phyloP scores from a whole-genome alignment of 1,140 invertebrate species.

The Drosophila varians region DNA sequence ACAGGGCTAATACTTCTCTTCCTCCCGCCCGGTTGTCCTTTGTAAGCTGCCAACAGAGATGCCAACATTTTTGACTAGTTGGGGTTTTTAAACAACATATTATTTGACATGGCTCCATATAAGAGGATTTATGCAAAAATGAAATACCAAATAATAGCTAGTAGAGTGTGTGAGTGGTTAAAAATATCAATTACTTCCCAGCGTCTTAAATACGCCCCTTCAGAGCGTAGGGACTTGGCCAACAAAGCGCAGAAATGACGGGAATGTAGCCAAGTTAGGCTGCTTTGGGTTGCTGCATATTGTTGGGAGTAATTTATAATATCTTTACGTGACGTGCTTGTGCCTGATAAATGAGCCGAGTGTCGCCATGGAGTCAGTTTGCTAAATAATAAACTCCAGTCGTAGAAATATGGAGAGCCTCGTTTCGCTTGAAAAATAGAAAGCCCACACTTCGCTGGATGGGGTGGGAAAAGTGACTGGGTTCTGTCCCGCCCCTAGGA shows the following conservation, averaged over 20 bases:
- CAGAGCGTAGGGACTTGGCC: no score
- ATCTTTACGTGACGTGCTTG: slow-evolving; percentile 44
- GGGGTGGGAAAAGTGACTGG: neutral
- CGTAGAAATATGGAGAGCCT: slow-evolving; percentile 19
- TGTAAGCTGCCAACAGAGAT: neutral
- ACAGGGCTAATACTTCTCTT: neutral
- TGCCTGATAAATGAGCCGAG: slow-evolving; percentile 47
- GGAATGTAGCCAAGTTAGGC: slow-evolving; percentile 4
- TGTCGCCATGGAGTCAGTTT: slow-evolving; percentile 49
- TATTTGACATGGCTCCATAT: no score
- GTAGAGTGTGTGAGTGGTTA: no score
- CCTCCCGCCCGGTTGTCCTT: neutral
- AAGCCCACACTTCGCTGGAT: slow-evolving; percentile 19
- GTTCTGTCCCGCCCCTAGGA: no score
- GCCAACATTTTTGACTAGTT: no score
- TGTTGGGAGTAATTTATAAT: slow-evolving; percentile 45
- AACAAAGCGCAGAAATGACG: neutral
- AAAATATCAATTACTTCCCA: no score
- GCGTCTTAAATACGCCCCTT: no score
- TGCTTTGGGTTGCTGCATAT: slow-evolving; percentile 28
- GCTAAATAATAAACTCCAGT: slow-evolving; percentile 47
- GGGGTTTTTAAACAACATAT: no score
- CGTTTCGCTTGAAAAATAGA: slow-evolving; percentile 35
- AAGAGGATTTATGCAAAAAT: no score
- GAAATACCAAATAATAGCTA: neutral